A percentile compares a stretch with the other conserved stretches of the same genome.
These are phyloP conservation scores for Silvanus unidentatus DNA, from an alignment of 2,888 invertebrate genomes.

Conservation along the genomic window DNA sequence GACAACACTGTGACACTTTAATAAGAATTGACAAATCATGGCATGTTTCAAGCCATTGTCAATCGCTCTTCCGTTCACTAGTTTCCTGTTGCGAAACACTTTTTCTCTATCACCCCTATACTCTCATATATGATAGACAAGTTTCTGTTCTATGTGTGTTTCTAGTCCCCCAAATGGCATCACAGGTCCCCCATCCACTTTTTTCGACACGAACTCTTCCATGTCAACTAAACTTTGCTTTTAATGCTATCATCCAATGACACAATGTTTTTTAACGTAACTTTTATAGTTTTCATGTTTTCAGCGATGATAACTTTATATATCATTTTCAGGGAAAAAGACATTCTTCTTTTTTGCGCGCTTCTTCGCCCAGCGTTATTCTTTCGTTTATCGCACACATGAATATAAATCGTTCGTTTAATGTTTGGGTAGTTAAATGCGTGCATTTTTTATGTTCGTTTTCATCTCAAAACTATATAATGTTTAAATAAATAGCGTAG, in stretches of 20 bases:
- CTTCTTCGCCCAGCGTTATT: neutral
- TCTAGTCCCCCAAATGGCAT: constrained; percentile 18
- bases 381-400: neutral
- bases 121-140: constrained; percentile 15
- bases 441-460: too few relatives aligned
- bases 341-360: neutral
- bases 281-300: constrained; percentile 4
- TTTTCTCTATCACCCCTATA: constrained; percentile 17
- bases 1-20: constrained; percentile 8
- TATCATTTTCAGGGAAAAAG: neutral
- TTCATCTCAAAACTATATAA: too few relatives aligned
- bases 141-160: constrained; percentile 23
- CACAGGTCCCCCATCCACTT: constrained; percentile 15
- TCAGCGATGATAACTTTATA: constrained; percentile 4
- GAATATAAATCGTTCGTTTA: constrained; percentile 1
- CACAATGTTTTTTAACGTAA: constrained; percentile 16
- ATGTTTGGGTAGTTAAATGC: too few relatives aligned
- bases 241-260: constrained; percentile 27
- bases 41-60: constrained; percentile 20
- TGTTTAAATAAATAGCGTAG: too few relatives aligned
- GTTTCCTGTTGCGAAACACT: constrained; percentile 29
- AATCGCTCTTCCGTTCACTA: constrained; percentile 29
- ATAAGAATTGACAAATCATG: constrained; percentile 22
- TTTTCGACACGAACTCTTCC: constrained; percentile 26
- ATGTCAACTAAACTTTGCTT: constrained; percentile 36